Percentiles rank a stretch among this genome's conserved stretches.
These are phyloP conservation scores for Baronia brevicornis DNA, from an alignment of 2,888 invertebrate species.

Conservation along the genomic window DNA sequence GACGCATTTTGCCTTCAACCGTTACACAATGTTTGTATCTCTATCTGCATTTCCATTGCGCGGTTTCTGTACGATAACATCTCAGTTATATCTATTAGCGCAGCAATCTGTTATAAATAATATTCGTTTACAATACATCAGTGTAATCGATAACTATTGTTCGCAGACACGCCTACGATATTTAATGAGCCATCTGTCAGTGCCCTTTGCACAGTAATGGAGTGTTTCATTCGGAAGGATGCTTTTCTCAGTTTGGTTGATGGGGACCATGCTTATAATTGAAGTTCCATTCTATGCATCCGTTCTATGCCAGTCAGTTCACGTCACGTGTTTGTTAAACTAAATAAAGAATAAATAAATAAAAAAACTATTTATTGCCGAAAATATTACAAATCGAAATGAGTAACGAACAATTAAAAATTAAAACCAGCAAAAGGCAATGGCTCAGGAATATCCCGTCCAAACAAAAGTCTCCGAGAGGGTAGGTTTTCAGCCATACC, in stretches of 20 bases:
- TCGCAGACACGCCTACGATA: conserved; percentile 9
- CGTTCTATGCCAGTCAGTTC: no score
- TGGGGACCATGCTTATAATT: no score
- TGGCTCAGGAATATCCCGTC: no score
- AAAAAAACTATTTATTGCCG: no score
- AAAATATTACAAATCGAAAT: no score
- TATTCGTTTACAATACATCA: conserved; percentile 3
- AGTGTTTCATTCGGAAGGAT: conserved; percentile 6
- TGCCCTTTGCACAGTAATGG: conserved; percentile 6
- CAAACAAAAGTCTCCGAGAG: no score
- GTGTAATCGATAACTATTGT: conserved; percentile 8
- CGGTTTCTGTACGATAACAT: neutral
- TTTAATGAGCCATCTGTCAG: conserved; percentile 15
- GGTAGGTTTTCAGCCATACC: no score
- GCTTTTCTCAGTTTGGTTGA: conserved; percentile 4
- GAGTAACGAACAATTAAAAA: no score
- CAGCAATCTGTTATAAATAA: conserved; percentile 2
- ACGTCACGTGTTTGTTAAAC: no score
- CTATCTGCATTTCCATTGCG: conserved; percentile 9
- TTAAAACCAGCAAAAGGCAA: no score
- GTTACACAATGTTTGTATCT: conserved; percentile 6
- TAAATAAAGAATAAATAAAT: no score
- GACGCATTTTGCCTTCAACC: conserved; percentile 7
- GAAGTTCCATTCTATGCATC: no score
- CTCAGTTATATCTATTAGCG: neutral